phyloP scores from a whole-genome alignment of 2,797 vertebrate genomes.

The Lutra lutra region DNA sequence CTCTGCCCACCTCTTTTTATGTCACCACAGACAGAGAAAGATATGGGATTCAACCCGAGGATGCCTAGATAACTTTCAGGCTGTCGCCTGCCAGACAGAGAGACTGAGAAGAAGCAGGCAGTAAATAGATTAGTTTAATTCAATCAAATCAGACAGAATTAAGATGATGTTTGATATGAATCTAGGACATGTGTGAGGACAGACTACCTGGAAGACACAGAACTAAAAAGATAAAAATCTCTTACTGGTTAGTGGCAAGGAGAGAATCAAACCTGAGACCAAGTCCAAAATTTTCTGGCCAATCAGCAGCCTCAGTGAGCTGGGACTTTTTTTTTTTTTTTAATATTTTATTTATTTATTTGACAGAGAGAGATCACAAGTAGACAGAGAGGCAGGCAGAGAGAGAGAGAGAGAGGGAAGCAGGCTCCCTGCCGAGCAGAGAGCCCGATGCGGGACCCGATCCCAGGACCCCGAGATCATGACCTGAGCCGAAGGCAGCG shows the following conservation, averaged over 20 bases:
- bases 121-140: slow-evolving; percentile 4
- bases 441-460: too few species aligned
- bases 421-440: too few species aligned
- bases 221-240: neutral
- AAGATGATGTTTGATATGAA: neutral
- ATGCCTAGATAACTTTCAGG: neutral
- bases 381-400: too few species aligned
- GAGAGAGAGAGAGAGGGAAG: too few species aligned
- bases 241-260: neutral
- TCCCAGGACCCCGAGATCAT: too few species aligned
- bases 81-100: neutral
- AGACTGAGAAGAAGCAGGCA: neutral
- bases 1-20: neutral
- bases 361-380: too few species aligned
- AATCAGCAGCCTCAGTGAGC: neutral
- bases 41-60: neutral
- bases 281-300: neutral
- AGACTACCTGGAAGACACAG: neutral
- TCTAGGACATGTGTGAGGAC: neutral
- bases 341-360: too few species aligned
- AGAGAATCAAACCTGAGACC: neutral
- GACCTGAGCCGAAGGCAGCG: too few species aligned
- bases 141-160: slow-evolving; percentile 31
- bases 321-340: neutral
- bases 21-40: neutral